A percentile compares a stretch with the other conserved stretches of the same genome.
These are phyloP conservation scores for Lasioglossum leucozonium DNA, from an alignment of 2,888 invertebrate species.

Conservation along the genomic window DNA sequence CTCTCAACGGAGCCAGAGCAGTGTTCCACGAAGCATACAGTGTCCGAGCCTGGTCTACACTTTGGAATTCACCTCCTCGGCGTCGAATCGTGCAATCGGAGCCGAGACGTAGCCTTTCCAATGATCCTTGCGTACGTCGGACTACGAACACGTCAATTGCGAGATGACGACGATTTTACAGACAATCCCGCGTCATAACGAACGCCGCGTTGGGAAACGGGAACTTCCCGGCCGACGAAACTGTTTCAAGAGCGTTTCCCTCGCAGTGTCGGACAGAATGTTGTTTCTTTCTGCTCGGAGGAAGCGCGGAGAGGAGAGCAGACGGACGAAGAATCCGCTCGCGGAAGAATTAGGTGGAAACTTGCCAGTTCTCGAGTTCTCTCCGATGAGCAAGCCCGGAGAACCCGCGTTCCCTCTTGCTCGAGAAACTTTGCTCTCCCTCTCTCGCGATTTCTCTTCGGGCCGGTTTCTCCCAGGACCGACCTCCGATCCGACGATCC, in stretches of 20 bases:
- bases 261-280: slow-evolving; percentile 10
- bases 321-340: slow-evolving; percentile 22
- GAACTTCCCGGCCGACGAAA: slow-evolving; percentile 21
- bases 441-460: background rate
- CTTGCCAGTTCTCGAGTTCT: slow-evolving; percentile 47
- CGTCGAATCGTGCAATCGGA: background rate
- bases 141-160: background rate
- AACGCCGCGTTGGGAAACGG: background rate
- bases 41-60: background rate
- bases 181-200: slow-evolving; percentile 10
- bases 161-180: background rate
- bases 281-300: slow-evolving; percentile 6
- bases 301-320: background rate
- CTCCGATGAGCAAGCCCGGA: slow-evolving; percentile 38
- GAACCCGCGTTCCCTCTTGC: slow-evolving; percentile 27
- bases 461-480: slow-evolving; percentile 23
- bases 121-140: background rate
- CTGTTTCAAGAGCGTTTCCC: slow-evolving; percentile 44
- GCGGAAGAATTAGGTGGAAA: slow-evolving; percentile 55
- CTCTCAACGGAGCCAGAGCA: background rate
- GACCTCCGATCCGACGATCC: slow-evolving; percentile 51
- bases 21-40: background rate
- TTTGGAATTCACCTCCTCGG: background rate
- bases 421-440: background rate
- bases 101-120: background rate